Conservation (phyloP, 2,797 vertebrate species). For the Molossus molossus region DNA sequence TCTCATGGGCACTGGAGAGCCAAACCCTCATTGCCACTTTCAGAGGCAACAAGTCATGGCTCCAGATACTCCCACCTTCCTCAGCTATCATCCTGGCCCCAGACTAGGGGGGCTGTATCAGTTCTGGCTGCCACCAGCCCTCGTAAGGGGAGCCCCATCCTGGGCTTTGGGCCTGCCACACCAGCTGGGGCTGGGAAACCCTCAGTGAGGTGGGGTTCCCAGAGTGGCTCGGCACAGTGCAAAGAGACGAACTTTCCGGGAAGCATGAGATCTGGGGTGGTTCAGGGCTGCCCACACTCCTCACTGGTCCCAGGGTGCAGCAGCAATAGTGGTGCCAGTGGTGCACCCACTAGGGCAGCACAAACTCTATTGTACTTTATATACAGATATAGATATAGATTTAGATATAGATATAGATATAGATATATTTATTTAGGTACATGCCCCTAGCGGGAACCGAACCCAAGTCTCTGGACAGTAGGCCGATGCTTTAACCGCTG, state of each 20-base stretch:
- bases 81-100: conserved; percentile 80
- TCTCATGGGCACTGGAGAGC: conserved; percentile 94
- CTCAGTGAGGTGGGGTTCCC: not conserved
- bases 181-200: conserved; percentile 77
- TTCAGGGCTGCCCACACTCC: not conserved
- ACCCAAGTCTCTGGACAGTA: too few species aligned
- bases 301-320: not conserved
- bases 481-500: too few species aligned
- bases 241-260: too few species aligned
- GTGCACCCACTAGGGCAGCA: too few species aligned
- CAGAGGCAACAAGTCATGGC: conserved; percentile 94
- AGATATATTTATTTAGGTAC: too few species aligned
- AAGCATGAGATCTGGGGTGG: too few species aligned
- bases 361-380: not conserved
- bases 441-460: too few species aligned
- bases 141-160: conserved; percentile 81
- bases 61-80: conserved; percentile 65
- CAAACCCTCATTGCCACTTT: conserved; percentile 96
- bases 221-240: too few species aligned
- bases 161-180: conserved; percentile 75
- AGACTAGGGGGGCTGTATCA: conserved; percentile 74
- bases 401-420: too few species aligned
- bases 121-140: conserved; percentile 81
- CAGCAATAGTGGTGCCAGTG: too few species aligned
- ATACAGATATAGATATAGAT: too few species aligned